These are phyloP conservation scores for Drosophila trichaetosa DNA, from an alignment of 2,888 invertebrate genomes.

Conservation along the genomic window DNA sequence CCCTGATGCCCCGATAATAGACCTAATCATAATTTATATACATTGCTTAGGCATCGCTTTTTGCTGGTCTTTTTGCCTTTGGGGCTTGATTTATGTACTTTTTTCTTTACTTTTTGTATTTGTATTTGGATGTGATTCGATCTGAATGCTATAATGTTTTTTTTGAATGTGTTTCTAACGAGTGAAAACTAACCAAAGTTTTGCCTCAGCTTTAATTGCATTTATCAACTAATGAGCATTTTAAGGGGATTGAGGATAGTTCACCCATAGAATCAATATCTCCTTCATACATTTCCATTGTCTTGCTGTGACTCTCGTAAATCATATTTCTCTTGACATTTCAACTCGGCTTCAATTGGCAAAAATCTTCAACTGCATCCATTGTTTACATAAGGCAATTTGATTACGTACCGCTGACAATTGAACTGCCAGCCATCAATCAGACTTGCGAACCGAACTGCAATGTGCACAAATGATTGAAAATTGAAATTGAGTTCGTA, in stretches of 20 bases:
- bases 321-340: conserved; percentile 75
- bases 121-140: conserved; percentile 37
- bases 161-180: conserved; percentile 1
- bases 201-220: conserved; percentile 11
- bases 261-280: conserved; percentile 3
- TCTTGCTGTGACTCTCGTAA: conserved; percentile 38
- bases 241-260: conserved; percentile 3
- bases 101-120: conserved; percentile 2
- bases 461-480: conserved; percentile 13
- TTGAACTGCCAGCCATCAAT: conserved; percentile 72
- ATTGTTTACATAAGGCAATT: conserved; percentile 73
- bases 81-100: conserved; percentile 57
- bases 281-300: conserved; percentile 8
- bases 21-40: conserved; percentile 77
- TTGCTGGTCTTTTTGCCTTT: conserved; percentile 24
- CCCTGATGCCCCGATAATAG: conserved; percentile 64
- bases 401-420: conserved; percentile 70
- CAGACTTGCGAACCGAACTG: conserved; percentile 37
- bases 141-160: conserved; percentile 36
- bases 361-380: conserved; percentile 35
- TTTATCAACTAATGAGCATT: conserved; percentile 9
- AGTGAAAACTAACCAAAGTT: conserved; percentile 8
- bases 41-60: conserved; percentile 51
- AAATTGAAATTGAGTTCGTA: conserved; percentile 42
- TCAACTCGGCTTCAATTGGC: conserved; percentile 63